Conservation (phyloP, 2,113 vertebrate species). For the Scomber japonicus region DNA sequence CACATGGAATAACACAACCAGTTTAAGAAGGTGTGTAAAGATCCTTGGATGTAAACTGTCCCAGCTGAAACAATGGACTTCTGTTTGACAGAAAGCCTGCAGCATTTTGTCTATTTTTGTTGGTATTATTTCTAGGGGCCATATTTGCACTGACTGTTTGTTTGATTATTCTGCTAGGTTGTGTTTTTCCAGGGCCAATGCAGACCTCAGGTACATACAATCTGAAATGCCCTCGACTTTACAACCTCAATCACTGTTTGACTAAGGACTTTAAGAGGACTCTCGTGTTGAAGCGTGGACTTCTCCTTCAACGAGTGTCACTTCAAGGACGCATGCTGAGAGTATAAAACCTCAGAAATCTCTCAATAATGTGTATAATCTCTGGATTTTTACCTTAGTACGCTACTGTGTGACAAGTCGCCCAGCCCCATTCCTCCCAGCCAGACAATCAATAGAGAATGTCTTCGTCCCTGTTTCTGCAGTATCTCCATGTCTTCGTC, state of each 20-base stretch:
- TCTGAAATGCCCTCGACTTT: conserved; percentile 69
- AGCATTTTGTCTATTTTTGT: conserved; percentile 39
- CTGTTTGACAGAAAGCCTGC: conserved; percentile 18
- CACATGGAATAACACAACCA: conserved; percentile 19
- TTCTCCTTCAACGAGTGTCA: conserved; percentile 21
- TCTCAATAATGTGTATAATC: conserved; percentile 45
- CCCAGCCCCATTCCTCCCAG: conserved; percentile 52
- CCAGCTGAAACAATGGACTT: conserved; percentile 44
- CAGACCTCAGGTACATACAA: conserved; percentile 78
- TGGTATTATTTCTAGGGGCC: conserved; percentile 68
- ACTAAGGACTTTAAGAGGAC: conserved; percentile 34
- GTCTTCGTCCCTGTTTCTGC: conserved; percentile 53
- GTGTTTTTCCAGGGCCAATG: conserved; percentile 69
- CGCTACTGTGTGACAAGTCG: conserved; percentile 55
- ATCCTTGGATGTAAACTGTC: conserved; percentile 41
- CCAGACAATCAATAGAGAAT: conserved; percentile 79
- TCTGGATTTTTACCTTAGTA: conserved; percentile 55
- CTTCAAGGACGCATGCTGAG: conserved; percentile 48
- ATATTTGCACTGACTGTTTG: conserved; percentile 78
- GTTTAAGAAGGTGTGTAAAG: neutral
- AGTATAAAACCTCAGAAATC: conserved; percentile 31
- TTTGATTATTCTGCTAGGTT: conserved; percentile 68
- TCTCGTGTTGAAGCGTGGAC: conserved; percentile 22
- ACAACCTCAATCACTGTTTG: conserved; percentile 64
- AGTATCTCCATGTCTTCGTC: conserved; percentile 54